phyloP scores from a whole-genome alignment of 1,140 invertebrate species.

The Trigoniulus corallinus region DNA sequence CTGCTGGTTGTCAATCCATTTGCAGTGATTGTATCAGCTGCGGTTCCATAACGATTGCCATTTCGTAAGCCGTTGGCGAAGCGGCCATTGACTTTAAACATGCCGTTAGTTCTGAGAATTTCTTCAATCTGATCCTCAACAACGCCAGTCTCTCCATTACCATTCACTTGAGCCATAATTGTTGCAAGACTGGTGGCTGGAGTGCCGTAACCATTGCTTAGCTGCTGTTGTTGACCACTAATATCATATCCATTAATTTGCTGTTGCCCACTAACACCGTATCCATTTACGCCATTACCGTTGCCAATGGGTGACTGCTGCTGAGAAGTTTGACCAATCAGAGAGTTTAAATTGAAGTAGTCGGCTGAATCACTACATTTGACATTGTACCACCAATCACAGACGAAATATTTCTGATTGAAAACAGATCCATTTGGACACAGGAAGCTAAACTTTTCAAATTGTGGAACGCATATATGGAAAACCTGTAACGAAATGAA shows the following conservation, averaged over 20 bases:
- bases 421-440: slow-evolving; percentile 20
- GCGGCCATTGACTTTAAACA: background rate
- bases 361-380: slow-evolving; percentile 15
- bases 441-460: slow-evolving; percentile 12
- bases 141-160: background rate
- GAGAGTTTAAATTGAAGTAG: background rate
- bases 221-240: no score
- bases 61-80: background rate
- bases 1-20: no score
- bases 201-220: background rate
- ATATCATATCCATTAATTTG: no score
- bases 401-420: slow-evolving; percentile 18
- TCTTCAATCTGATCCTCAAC: background rate
- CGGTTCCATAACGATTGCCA: background rate
- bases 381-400: slow-evolving; percentile 21
- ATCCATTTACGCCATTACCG: background rate
- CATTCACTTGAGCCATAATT: background rate
- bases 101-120: background rate
- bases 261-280: background rate
- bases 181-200: background rate
- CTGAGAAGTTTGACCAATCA: background rate
- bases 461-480: slow-evolving; percentile 8
- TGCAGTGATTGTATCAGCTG: no score
- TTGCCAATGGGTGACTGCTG: background rate
- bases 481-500: slow-evolving; percentile 4